Base-by-base conservation (phyloP, 53 echinoderm and acorn worm genomes). In the Holothuria scabra region DNA sequence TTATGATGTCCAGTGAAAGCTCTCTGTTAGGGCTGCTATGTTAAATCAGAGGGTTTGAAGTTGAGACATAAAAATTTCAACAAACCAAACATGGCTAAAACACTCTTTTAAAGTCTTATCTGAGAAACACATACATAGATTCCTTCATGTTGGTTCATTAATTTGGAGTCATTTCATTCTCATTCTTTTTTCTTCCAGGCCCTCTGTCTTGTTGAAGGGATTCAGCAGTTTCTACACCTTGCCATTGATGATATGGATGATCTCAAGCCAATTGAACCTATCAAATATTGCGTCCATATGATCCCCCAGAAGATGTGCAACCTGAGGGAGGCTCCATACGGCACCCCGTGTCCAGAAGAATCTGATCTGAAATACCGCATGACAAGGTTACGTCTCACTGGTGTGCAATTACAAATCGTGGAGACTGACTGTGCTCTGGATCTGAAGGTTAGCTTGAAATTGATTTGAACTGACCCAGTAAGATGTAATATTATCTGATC, bases 301-400 rank as follows among this genome's bases (percentile, higher is more conserved):
- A 83, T 89, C 63, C 90, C 91, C 32, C 92, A 94, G 79, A 83
- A 89, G 46, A 78, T 63, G 18, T 99, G 99, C 58, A 89, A 88
- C 6, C 71, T 84, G 65, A 89, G 85, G 68, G 99, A 99, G 67
- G 80, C 78, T 7, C 81, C 80, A 23, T 92, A 88, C 64, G 90
- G 92, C 12, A 72, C 72, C 21, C 91, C 93, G 2, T 99, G 99
- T 85, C 93, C 99, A 22, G 82, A 89, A 18, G 99, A 94, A 41
- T 92, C 86, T 21, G 94, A 92, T 58, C 85, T 92, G 28, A 99
- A 99, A 83, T 99, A 99, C 59, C 84, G 94, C 29, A 95, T 99
- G 87, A 79, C 92, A 26, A 79, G 99, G 52, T 86, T 99, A 48
- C 86, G 85, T 22, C 69, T 94, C 20, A 92, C 89, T 14, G 86